Conservation (phyloP, 2,888 invertebrate genomes). For the Melinaea menophilus region DNA sequence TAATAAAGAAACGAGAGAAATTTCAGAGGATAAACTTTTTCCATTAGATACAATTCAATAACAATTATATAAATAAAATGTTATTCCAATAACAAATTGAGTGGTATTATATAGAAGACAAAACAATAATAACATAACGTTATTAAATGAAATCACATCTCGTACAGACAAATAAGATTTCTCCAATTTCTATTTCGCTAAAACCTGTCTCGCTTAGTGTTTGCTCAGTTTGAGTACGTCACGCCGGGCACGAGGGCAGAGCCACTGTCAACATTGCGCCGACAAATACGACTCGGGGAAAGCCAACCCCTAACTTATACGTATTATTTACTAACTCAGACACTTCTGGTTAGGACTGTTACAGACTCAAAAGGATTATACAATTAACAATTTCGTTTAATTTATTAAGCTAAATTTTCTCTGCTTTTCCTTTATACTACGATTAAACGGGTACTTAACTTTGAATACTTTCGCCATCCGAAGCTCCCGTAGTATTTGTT, state of each 20-base stretch:
- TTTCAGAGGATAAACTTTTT: not conserved
- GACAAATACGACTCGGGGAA: constrained; percentile 55
- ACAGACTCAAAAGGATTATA: constrained; percentile 32
- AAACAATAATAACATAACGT: not conserved
- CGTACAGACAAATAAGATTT: constrained; percentile 40
- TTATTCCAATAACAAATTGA: not conserved
- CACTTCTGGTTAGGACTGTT: constrained; percentile 44
- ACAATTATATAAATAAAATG: not conserved
- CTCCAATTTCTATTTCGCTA: constrained; percentile 57
- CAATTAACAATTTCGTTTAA: constrained; percentile 26
- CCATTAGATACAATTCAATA: not conserved
- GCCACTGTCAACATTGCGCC: constrained; percentile 40
- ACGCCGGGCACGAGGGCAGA: constrained; percentile 22
- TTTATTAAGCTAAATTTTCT: constrained; percentile 34
- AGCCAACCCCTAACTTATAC: constrained; percentile 52
- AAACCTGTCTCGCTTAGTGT: constrained; percentile 48
- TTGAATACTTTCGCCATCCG: constrained; percentile 1
- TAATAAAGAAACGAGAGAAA: not conserved
- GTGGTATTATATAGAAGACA: not conserved
- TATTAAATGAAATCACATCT: constrained; percentile 7
- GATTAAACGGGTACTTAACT: constrained; percentile 7
- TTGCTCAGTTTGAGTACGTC: constrained; percentile 34
- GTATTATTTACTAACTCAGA: constrained; percentile 56
- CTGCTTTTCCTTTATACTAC: not conserved
- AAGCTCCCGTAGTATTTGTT: not conserved